Conservation (phyloP, 1,140 invertebrate genomes). For the Bemisia tabaci region DNA sequence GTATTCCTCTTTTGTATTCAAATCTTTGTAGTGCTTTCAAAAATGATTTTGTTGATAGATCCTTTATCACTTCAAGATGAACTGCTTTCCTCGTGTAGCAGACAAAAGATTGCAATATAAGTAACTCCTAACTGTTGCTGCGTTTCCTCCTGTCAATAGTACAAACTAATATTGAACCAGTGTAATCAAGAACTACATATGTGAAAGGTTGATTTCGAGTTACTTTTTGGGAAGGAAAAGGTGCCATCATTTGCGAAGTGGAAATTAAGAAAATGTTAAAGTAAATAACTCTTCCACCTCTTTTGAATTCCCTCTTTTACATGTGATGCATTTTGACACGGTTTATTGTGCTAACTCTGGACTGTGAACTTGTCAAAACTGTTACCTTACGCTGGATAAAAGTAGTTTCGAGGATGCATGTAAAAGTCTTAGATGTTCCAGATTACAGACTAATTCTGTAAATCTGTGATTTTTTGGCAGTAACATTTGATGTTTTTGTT, state of each 20-base stretch:
- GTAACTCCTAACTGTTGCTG: slow-evolving; percentile 21
- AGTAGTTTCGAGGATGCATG: slow-evolving; percentile 19
- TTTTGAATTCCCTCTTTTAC: slow-evolving; percentile 11
- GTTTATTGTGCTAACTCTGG: slow-evolving; percentile 8
- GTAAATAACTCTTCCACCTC: too few species aligned
- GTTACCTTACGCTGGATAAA: slow-evolving; percentile 10
- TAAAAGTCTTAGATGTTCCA: slow-evolving; percentile 18
- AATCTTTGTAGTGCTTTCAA: slow-evolving; percentile 25
- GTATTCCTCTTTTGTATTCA: slow-evolving; percentile 22
- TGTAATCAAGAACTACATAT: slow-evolving; percentile 26
- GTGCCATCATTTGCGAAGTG: slow-evolving; percentile 25
- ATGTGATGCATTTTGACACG: slow-evolving; percentile 17
- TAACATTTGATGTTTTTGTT: slow-evolving; percentile 28
- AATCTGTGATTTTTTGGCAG: slow-evolving; percentile 20
- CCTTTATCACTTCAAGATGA: slow-evolving; percentile 23
- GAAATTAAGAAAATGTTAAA: too few species aligned
- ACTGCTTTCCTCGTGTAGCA: slow-evolving; percentile 19
- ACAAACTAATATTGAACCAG: slow-evolving; percentile 26
- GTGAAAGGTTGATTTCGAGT: slow-evolving; percentile 19
- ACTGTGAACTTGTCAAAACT: slow-evolving; percentile 19
- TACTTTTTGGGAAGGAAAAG: slow-evolving; percentile 26
- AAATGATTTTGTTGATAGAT: slow-evolving; percentile 19
- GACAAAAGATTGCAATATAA: slow-evolving; percentile 19
- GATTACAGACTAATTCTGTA: slow-evolving; percentile 17
- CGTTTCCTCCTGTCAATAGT: slow-evolving; percentile 13